Conservation (phyloP, 1,140 invertebrate genomes). For the Brachionus plicatilis region DNA sequence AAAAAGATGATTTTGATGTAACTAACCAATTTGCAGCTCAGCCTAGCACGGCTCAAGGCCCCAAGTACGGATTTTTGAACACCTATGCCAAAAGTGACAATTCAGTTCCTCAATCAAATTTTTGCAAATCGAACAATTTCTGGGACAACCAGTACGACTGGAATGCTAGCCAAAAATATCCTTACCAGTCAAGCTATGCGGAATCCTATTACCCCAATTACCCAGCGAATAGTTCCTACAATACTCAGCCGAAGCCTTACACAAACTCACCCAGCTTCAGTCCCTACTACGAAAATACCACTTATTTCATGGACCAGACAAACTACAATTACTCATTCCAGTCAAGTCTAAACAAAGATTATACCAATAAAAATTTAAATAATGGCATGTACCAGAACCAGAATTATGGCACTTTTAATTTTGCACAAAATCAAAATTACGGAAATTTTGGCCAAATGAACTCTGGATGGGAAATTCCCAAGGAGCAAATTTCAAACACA, state of each 20-base stretch:
- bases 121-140: neutral
- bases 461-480: neutral
- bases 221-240: neutral
- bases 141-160: neutral
- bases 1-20: neutral
- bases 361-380: neutral
- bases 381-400: neutral
- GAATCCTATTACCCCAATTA: neutral
- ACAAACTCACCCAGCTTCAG: neutral
- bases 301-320: neutral
- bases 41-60: neutral
- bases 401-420: neutral
- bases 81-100: neutral
- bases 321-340: neutral
- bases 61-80: slow-evolving; percentile 2
- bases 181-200: neutral
- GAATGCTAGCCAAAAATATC: neutral
- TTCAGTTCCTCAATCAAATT: neutral
- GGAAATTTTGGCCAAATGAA: neutral
- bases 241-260: neutral
- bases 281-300: neutral
- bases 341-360: neutral
- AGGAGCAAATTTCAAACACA: neutral
- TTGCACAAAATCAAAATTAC: neutral
- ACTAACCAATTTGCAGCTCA: neutral